These are phyloP conservation scores for Mus spicilegus DNA, from an alignment of 2,113 vertebrate genomes.

Conservation along the genomic window DNA sequence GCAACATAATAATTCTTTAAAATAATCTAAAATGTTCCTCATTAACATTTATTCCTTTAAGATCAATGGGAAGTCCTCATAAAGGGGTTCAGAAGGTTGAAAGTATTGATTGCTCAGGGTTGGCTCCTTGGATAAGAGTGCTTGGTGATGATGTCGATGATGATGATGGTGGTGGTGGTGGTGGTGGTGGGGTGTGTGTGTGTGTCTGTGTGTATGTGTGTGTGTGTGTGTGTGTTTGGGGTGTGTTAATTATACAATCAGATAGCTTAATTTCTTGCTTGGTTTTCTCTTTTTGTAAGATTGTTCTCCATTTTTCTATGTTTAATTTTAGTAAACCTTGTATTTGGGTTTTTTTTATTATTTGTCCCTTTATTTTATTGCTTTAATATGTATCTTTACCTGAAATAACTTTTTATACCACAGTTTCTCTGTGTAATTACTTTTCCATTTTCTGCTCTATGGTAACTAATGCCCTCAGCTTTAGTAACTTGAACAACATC, in stretches of 20 bases:
- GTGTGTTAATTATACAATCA: neutral
- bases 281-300: neutral
- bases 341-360: neutral
- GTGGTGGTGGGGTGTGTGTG: neutral
- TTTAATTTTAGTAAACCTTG: neutral
- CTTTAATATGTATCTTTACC: neutral
- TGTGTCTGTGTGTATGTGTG: neutral
- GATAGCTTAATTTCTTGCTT: neutral
- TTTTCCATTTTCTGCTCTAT: neutral
- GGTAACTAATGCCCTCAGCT: neutral
- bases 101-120: neutral
- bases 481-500: neutral
- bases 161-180: too few species aligned
- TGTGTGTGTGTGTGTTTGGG: neutral
- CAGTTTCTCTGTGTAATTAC: neutral
- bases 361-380: neutral
- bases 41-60: neutral
- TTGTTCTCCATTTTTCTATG: neutral
- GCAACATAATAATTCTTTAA: neutral
- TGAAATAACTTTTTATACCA: neutral
- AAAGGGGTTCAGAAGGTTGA: neutral
- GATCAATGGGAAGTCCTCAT: neutral
- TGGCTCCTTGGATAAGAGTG: neutral
- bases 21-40: neutral
- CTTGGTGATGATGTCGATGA: too few species aligned